Conservation (phyloP, 2,888 invertebrate genomes). For the Uloborus plumipes region DNA sequence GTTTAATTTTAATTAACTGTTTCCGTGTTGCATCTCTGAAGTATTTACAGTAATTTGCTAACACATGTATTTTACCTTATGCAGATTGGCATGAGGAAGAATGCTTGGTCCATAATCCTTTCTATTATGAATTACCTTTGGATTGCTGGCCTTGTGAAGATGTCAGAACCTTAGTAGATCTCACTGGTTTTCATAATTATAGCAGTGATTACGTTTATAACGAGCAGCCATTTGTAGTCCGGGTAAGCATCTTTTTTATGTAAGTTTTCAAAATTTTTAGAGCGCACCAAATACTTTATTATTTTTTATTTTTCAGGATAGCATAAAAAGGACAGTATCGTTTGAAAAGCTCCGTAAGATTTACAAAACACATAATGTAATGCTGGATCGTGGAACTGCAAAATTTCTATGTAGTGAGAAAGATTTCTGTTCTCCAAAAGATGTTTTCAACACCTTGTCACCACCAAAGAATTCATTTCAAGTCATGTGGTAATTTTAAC, state of each 20-base stretch:
- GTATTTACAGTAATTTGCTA: too few species aligned
- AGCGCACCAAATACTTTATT: too few species aligned
- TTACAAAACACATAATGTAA: conserved; percentile 76
- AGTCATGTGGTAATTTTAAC: conserved; percentile 39
- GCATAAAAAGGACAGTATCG: conserved; percentile 75
- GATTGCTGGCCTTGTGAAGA: conserved; percentile 87
- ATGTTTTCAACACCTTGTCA: conserved; percentile 43
- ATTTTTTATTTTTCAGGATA: conserved; percentile 74
- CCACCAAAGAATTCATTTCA: conserved; percentile 47
- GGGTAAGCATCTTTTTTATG: conserved; percentile 69
- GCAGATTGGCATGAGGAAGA: conserved; percentile 86
- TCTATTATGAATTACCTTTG: conserved; percentile 84
- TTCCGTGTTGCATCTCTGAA: too few species aligned
- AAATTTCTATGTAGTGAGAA: conserved; percentile 54
- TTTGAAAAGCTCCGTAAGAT: conserved; percentile 75
- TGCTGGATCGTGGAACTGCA: conserved; percentile 78
- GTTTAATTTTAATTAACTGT: too few species aligned
- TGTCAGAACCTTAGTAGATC: conserved; percentile 79
- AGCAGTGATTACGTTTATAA: conserved; percentile 73
- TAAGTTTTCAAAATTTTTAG: too few species aligned
- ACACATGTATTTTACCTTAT: conserved; percentile 68
- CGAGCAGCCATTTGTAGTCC: conserved; percentile 76
- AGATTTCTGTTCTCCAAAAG: conserved; percentile 50
- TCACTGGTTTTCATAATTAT: conserved; percentile 76
- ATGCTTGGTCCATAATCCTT: conserved; percentile 86